These are phyloP conservation scores for Aspiorhynchus laticeps DNA, from an alignment of 2,113 vertebrate species.

Conservation along the genomic window DNA sequence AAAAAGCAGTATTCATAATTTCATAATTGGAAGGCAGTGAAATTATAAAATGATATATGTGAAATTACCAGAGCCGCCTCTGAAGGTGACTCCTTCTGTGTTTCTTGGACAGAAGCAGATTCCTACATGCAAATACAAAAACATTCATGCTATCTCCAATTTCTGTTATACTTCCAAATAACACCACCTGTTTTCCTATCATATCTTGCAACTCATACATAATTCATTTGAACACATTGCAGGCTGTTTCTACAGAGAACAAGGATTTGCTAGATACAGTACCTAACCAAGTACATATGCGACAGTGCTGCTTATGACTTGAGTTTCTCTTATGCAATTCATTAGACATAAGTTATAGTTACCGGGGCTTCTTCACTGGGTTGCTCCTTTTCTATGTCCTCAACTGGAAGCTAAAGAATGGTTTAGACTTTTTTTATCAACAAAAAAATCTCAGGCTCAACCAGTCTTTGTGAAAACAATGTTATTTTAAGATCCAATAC, in stretches of 20 bases:
- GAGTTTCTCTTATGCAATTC: slow-evolving; percentile 31
- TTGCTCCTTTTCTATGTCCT: slow-evolving; percentile 63
- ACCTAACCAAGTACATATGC: slow-evolving; percentile 31
- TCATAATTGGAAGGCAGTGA: background rate
- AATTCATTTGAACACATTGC: background rate
- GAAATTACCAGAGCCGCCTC: slow-evolving; percentile 60
- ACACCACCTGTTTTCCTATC: background rate
- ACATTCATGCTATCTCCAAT: slow-evolving; percentile 10
- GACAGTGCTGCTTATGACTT: slow-evolving; percentile 22
- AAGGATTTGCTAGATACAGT: slow-evolving; percentile 16
- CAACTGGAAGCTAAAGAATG: slow-evolving; percentile 42
- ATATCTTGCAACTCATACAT: slow-evolving; percentile 4
- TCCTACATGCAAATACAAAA: slow-evolving; percentile 57
- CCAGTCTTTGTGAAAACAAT: background rate
- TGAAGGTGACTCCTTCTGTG: slow-evolving; percentile 54
- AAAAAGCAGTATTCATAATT: background rate
- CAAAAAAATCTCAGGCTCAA: slow-evolving; percentile 9
- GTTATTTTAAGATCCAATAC: background rate
- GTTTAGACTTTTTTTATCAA: slow-evolving; percentile 34
- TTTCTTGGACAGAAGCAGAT: slow-evolving; percentile 49
- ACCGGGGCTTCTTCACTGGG: slow-evolving; percentile 66
- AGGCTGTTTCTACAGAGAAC: slow-evolving; percentile 1
- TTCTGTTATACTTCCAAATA: slow-evolving; percentile 29
- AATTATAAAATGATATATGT: background rate
- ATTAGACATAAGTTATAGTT: slow-evolving; percentile 66